These are phyloP conservation scores for Triplophysa yarkandensis DNA, from an alignment of 2,797 vertebrate species.

Conservation along the genomic window DNA sequence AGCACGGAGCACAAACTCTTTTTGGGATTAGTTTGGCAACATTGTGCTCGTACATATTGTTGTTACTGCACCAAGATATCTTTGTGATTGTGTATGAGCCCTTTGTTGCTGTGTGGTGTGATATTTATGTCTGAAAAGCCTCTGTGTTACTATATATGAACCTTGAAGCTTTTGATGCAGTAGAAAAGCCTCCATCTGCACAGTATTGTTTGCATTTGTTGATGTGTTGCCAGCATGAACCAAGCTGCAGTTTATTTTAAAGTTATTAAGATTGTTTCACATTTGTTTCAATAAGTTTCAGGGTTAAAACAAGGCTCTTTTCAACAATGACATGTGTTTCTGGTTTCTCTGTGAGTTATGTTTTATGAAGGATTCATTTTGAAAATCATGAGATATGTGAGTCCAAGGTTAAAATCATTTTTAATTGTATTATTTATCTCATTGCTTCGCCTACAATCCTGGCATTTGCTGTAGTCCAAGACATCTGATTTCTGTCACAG, in stretches of 20 bases:
- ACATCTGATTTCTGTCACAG: too few species aligned
- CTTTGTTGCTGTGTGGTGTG: constrained; percentile 21
- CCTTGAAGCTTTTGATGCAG: constrained; percentile 28
- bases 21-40: not conserved
- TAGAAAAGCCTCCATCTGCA: not conserved
- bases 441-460: too few species aligned
- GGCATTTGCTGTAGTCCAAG: too few species aligned
- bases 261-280: not conserved
- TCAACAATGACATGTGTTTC: not conserved
- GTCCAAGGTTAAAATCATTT: too few species aligned
- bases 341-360: not conserved
- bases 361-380: not conserved
- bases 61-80: constrained; percentile 15
- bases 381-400: not conserved
- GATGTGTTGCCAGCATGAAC: too few species aligned
- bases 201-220: too few species aligned
- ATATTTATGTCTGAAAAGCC: not conserved
- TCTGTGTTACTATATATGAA: constrained; percentile 37
- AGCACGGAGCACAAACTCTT: not conserved
- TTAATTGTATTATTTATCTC: too few species aligned
- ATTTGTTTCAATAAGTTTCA: not conserved
- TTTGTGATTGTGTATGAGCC: constrained; percentile 3
- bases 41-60: constrained; percentile 29
- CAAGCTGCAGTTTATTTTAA: not conserved
- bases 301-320: not conserved